phyloP scores from a whole-genome alignment of 2,888 invertebrate genomes.

The Leptinotarsa tumamoca region DNA sequence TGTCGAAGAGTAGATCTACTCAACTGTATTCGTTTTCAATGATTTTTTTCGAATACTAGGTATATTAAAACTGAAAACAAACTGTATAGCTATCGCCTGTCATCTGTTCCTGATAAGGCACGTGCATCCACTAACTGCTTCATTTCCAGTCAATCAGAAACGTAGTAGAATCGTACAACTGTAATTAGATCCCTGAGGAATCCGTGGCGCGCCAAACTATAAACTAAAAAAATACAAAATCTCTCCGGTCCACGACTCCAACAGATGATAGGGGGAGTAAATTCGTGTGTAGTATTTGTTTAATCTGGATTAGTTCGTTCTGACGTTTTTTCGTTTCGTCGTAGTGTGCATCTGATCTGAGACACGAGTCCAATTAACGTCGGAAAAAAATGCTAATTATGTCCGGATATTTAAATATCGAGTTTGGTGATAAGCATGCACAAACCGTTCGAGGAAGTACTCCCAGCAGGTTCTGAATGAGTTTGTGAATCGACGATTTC shows the following conservation, averaged over 20 bases:
- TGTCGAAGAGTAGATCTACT: too few species aligned
- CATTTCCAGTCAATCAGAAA: background rate
- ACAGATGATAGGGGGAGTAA: slow-evolving; percentile 20
- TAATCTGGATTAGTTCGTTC: background rate
- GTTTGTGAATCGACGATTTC: background rate
- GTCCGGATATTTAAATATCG: background rate
- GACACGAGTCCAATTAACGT: background rate
- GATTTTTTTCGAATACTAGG: too few species aligned
- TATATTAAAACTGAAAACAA: too few species aligned
- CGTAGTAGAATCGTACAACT: background rate
- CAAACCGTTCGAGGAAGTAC: slow-evolving; percentile 6
- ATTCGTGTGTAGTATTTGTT: background rate
- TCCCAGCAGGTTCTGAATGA: background rate
- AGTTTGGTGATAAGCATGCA: background rate
- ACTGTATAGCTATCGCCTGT: too few species aligned
- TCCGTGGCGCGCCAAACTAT: background rate
- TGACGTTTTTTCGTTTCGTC: slow-evolving; percentile 6
- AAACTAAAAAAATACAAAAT: background rate
- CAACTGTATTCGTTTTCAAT: too few species aligned
- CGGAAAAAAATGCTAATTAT: background rate
- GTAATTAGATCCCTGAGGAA: slow-evolving; percentile 1
- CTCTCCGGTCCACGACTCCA: background rate
- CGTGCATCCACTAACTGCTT: background rate
- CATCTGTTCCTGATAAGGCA: too few species aligned
- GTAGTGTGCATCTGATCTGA: slow-evolving; percentile 2